phyloP scores from a whole-genome alignment of 1,140 invertebrate genomes.

The Panulirus ornatus region DNA sequence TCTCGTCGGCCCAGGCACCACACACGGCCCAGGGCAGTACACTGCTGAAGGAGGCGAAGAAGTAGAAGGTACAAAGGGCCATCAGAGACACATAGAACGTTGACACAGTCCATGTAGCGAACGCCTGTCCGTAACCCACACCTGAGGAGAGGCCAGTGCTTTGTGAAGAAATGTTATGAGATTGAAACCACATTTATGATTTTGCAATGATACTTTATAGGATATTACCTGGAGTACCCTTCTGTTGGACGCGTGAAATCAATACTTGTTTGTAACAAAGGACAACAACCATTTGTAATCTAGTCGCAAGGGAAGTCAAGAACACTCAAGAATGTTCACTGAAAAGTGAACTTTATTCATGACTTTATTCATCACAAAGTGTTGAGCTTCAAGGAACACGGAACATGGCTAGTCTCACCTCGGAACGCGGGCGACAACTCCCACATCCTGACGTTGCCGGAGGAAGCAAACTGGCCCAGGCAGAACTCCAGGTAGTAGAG shows the following conservation, averaged over 20 bases:
- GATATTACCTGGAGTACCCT: no score
- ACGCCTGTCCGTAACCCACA: slow-evolving; percentile 78
- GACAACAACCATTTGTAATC: no score
- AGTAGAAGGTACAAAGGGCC: slow-evolving; percentile 90
- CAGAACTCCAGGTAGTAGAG: slow-evolving; percentile 62
- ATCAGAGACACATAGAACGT: slow-evolving; percentile 79
- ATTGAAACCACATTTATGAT: no score
- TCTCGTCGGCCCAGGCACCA: slow-evolving; percentile 77
- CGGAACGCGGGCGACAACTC: slow-evolving; percentile 72
- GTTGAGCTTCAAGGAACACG: no score
- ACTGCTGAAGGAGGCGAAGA: slow-evolving; percentile 84
- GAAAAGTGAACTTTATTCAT: no score
- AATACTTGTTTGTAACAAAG: no score
- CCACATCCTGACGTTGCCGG: slow-evolving; percentile 39
- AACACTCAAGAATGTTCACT: no score
- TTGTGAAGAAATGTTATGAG: no score
- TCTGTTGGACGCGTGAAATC: no score
- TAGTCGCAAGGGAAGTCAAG: no score
- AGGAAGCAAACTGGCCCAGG: slow-evolving; percentile 37
- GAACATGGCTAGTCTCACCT: slow-evolving; percentile 34
- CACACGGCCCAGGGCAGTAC: slow-evolving; percentile 89
- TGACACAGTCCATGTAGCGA: slow-evolving; percentile 77
- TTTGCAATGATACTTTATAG: no score
- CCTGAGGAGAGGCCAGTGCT: no score
- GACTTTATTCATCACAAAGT: background rate